Evolutionary conservation across 2,113 vertebrate genomes (phyloP), one percentile per base, ranked within the genome.

Genomic region (Ceuthmochares aereus): DNA sequence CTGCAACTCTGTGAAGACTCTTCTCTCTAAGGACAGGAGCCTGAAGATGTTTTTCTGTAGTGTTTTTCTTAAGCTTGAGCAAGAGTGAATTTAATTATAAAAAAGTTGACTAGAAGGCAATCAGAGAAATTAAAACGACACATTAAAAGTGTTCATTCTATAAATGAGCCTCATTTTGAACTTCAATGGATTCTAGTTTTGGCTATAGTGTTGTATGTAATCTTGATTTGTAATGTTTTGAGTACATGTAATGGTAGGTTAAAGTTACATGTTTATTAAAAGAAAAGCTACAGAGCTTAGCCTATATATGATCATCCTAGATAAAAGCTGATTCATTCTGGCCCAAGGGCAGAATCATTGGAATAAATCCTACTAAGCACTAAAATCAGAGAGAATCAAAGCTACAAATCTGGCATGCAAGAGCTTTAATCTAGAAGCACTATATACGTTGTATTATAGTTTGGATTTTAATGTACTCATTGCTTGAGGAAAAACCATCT

Each of bases 401-500:
- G 95, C 90, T 96, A 96, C 83, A 96, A 85, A 97, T 79, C 93
- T 96, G 97, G 95, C 84, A 96, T 96, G 94, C 77, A 89, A 87
- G 81, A 95, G 95, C 95, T 97, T 97, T 96, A 97, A 97, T 97
- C 94, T 97, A 88, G 93, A 91, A 97, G 95, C 76, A 80, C 89
- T 94, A 91, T 81, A 94, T 93, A 93, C 59, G 91, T 80, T 97
- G 75, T 87, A 92, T 89, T 96, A 90, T 92, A 96, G 87, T 95
- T 79, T 76, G 62, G 76, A 77, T 95, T 95, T 96, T 96, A 86
- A 95, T 91, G 93, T 67, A 97, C 72, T 96, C 70, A 85, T 92
- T 93, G 88, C 89, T 62, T 56, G 86, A 86, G 77, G 89, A 87
- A 86, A 95, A 95, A 29, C n/a, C 97, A 98, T 97, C 95, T 98